Evolutionary conservation across 2,113 vertebrate species (phyloP).

Genomic region (Tetrax tetrax): DNA sequence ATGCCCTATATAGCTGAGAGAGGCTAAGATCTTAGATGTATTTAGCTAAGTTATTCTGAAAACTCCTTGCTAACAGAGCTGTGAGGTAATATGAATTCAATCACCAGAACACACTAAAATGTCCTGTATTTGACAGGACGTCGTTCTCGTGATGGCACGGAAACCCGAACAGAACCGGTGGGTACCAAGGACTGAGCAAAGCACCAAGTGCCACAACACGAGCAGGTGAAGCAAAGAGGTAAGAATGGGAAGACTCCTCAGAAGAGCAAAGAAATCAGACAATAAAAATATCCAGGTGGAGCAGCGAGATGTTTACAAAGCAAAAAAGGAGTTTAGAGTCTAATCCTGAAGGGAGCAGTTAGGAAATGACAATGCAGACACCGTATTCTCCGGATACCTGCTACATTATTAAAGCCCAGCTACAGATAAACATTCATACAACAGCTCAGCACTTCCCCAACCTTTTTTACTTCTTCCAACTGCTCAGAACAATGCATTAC

Average conservation of each 20-base stretch:
- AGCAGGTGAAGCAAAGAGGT: neutral
- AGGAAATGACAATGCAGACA: neutral
- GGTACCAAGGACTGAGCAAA: neutral
- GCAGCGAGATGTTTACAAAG: neutral
- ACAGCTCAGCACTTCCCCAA: neutral
- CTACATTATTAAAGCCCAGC: neutral
- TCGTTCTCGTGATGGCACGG: neutral
- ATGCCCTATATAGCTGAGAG: neutral
- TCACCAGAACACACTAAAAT: neutral
- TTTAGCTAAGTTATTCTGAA: neutral
- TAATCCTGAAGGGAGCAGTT: neutral
- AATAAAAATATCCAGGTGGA: neutral
- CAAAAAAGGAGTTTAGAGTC: neutral
- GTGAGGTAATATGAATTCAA: neutral
- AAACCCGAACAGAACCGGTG: accelerated
- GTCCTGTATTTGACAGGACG: too few relatives aligned
- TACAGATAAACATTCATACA: neutral
- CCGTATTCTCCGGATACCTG: neutral
- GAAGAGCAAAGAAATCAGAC: neutral
- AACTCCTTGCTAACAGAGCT: neutral
- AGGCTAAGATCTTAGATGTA: neutral
- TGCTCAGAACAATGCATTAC: neutral
- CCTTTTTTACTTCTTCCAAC: neutral
- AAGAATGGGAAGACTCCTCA: neutral
- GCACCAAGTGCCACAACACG: accelerated